A percentile compares a stretch with the other conserved stretches of the same genome.
phyloP scores from a whole-genome alignment of 2,888 invertebrate genomes.

The Lochmaea capreae region DNA sequence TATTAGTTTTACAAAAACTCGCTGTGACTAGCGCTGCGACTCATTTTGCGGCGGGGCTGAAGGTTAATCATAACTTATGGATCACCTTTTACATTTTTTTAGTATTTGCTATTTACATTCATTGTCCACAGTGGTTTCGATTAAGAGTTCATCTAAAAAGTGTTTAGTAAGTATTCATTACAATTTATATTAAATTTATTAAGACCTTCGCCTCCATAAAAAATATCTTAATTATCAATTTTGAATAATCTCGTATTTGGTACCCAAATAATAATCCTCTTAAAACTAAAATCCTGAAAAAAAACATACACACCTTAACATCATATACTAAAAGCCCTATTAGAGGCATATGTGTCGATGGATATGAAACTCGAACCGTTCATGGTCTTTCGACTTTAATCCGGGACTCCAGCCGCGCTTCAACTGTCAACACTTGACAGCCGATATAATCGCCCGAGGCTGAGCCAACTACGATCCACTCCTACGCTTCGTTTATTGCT shows the following conservation, averaged over 20 bases:
- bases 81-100: too few species aligned
- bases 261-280: not conserved
- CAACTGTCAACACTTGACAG: conserved; percentile 59
- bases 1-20: too few species aligned
- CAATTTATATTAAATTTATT: too few species aligned
- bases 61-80: too few species aligned
- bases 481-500: conserved; percentile 56
- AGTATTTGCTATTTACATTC: too few species aligned
- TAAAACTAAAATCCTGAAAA: not conserved
- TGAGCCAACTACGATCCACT: conserved; percentile 50
- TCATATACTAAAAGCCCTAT: conserved; percentile 13
- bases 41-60: too few species aligned
- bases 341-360: conserved; percentile 39
- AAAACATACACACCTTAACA: not conserved
- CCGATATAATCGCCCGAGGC: conserved; percentile 57
- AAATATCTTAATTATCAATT: not conserved
- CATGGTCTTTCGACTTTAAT: conserved; percentile 47
- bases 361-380: conserved; percentile 51
- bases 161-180: too few species aligned
- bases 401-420: conserved; percentile 54
- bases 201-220: too few species aligned
- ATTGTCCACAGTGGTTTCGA: too few species aligned
- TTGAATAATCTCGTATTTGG: not conserved
- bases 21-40: too few species aligned
- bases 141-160: too few species aligned